These are phyloP conservation scores for Maccullochella peelii DNA, from an alignment of 2,113 vertebrate genomes.

Conservation along the genomic window DNA sequence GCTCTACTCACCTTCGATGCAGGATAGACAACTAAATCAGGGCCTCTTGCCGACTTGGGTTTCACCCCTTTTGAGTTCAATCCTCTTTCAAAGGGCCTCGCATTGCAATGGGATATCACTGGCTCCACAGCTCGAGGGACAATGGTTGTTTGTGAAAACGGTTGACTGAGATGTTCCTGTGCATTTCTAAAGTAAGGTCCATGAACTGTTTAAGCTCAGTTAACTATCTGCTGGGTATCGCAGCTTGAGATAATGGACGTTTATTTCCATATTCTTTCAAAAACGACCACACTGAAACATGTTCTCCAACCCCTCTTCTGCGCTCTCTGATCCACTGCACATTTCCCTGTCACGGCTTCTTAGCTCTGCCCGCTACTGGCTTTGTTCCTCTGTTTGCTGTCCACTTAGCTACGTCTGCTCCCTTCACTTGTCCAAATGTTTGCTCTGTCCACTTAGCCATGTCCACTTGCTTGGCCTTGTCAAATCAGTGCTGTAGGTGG, in stretches of 20 bases:
- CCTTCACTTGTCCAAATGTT: constrained; percentile 69
- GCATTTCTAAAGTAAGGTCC: constrained; percentile 30
- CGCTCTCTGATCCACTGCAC: constrained; percentile 17
- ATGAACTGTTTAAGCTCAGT: constrained; percentile 44
- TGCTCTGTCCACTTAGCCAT: constrained; percentile 70
- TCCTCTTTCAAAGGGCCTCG: constrained; percentile 58
- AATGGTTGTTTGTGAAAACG: constrained; percentile 65
- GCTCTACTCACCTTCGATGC: constrained; percentile 68
- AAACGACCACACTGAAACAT: constrained; percentile 17
- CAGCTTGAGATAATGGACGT: constrained; percentile 27
- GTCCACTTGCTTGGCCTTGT: constrained; percentile 71
- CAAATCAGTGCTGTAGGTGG: constrained; percentile 53
- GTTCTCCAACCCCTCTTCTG: neutral
- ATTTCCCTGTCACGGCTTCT: constrained; percentile 52
- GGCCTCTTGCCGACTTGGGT: constrained; percentile 68
- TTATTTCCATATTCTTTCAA: constrained; percentile 47
- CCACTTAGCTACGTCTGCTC: constrained; percentile 64
- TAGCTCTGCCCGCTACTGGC: constrained; percentile 48
- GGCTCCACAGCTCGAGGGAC: constrained; percentile 54
- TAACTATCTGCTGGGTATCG: constrained; percentile 22
- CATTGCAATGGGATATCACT: constrained; percentile 62
- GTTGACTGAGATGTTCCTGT: constrained; percentile 55
- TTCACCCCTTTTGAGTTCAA: constrained; percentile 72
- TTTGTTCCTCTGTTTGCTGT: constrained; percentile 70
- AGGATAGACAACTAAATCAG: constrained; percentile 71